Base-by-base conservation (phyloP, 2,888 invertebrate genomes). In the Drosophila eohydei region DNA sequence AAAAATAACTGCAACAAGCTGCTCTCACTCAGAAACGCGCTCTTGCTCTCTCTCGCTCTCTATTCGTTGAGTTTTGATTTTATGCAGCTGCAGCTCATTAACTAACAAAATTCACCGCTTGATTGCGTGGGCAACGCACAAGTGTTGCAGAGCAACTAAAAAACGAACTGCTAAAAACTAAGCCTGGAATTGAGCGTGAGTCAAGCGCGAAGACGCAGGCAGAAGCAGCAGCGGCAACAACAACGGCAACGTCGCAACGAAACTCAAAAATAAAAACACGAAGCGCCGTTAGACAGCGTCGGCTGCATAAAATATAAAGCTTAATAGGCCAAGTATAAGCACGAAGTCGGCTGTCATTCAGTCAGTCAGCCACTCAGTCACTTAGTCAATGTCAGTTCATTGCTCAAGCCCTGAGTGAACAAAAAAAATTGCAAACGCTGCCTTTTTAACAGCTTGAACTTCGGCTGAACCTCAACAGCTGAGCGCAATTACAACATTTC, bases 91-190 rank as follows among this genome's bases (percentile, higher is more conserved):
- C 63, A 61, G 51, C 61, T 44, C 44, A 52, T 63, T 55, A 78
- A 61, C 58, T 40, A 70, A 58, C 28, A 43, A 43, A 56, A 62
- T 67, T 61, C 64, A 56, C 38, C 51, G 59, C 41, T 80, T 58
- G 75, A 86, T 83, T 81, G 87, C 75, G 78, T 74, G 78, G 73
- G 65, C 75, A 68, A 75, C 55, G 67, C 60, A 68, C 72, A 67
- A 80, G 58, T 75, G 74, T 77, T 78, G 71, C 76, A 76, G 77
- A 80, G 77, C 83, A 86, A 82, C 86, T 88, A 83, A 81, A 79
- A 66, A 66, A 16, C 34, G 50, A 50, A 50, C 16, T 50, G 21
- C 28, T 63, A 11, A 16, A 55, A 54, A 30, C 48, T 16, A 83
- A 78, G 80, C 80, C 75, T 60, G 72, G 68, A 63, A 81, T 78